A percentile compares a stretch with the other conserved stretches of the same genome.
Conservation (phyloP, 2,888 invertebrate genomes). For the Oligia fasciuncula region DNA sequence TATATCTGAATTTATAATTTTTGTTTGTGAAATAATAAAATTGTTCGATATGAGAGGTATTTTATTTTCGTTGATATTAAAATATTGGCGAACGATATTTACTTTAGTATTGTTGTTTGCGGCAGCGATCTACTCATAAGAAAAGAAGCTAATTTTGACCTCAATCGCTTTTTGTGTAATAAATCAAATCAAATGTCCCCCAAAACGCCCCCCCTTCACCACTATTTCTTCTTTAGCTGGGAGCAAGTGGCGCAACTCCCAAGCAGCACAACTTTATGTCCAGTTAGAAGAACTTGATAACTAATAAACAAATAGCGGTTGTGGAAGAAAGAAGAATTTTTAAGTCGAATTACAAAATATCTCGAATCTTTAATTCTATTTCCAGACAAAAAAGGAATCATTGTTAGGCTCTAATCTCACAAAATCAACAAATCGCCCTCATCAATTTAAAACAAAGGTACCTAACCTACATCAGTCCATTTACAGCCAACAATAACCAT, state of each 20-base stretch:
- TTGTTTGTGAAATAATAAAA: conserved; percentile 39
- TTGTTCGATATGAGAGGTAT: conserved; percentile 6
- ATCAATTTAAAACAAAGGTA: conserved; percentile 20
- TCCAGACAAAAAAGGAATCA: background rate
- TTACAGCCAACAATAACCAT: conserved; percentile 57
- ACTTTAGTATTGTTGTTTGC: conserved; percentile 1
- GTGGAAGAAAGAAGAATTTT: background rate
- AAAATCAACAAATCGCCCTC: background rate
- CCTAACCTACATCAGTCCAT: conserved; percentile 24
- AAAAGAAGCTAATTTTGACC: background rate
- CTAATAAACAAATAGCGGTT: background rate
- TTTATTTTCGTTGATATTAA: conserved; percentile 33
- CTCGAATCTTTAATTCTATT: background rate
- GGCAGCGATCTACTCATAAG: background rate
- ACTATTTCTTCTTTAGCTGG: background rate
- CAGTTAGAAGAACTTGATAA: background rate
- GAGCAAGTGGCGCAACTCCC: background rate
- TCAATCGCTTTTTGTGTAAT: background rate
- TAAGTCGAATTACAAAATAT: background rate
- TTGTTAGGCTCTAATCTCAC: background rate
- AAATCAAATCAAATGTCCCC: background rate
- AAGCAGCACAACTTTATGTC: background rate
- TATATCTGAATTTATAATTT: conserved; percentile 59
- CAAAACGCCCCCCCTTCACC: background rate
- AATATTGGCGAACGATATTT: conserved; percentile 12